Base-by-base conservation (phyloP, 2,797 vertebrate genomes). In the Pampus argenteus region DNA sequence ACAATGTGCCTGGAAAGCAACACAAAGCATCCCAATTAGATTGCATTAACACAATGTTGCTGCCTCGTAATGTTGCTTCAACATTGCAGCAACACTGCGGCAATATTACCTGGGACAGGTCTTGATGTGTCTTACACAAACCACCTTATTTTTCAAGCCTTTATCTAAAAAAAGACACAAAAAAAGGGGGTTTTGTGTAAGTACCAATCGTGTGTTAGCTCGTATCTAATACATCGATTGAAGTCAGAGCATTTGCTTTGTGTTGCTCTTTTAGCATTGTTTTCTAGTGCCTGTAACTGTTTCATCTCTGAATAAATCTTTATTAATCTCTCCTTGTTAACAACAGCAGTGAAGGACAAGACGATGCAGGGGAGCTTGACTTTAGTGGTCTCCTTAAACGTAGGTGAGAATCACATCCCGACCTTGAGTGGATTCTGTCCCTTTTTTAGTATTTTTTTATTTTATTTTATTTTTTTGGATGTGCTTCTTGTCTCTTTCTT, bases 361-460 rank as follows among this genome's bases (percentile, higher is more conserved):
- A 99, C 3, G 98, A 99, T 96, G 98, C 97, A 96, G 98, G 98
- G 74, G 98, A 99, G 87, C 98, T 99, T 97, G 98, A 99, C 96
- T 99, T 99, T 98, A 99, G 98, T 98, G 98, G 96, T 94, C 98
- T 99, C 91, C 97, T 99, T 95, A 99, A 99, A 95, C 97, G 97
- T 97, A 98, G 98, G 98, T 99, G 97, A 99, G 98, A 96, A 95
- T 88, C 89, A 90, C 71, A 84, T 70, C 82, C 84, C 23, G 13
- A 76, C 58, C 76, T 73, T n/a, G 69, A 86, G 60, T 84, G 86
- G 84, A 81, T 72, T 81, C 82, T 86, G 38, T 67, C 34, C 34
- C 68, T 75, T 66, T 77, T 65, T 62, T 26, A 71, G 14, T 44
- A 72, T 74, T 76, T 82, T 60, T 61, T 38, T 34, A 67, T 67